Evolutionary conservation across 2,113 vertebrate genomes (phyloP), one percentile per base, ranked within the genome.

Genomic region (Psephotus haematonotus): DNA sequence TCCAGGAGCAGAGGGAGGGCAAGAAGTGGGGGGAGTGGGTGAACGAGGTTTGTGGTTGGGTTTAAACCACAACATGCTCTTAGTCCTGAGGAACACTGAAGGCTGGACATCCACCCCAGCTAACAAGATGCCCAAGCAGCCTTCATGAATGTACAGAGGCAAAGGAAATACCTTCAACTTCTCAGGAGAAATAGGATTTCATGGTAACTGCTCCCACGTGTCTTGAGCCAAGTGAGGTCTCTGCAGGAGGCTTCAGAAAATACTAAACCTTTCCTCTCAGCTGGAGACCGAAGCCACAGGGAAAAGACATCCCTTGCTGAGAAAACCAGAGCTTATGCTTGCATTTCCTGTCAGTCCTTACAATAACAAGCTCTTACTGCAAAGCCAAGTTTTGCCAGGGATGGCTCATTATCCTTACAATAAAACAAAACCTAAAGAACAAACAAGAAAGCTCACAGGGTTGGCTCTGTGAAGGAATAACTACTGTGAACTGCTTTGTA

Each of bases 251-350:
- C 43, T 90, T 86, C 27, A 50, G 57, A 83, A 95, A 94, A 81
- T 29, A 86, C 39, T 86, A 68, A 96, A 88, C 71, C 64, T 37
- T 88, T 90, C 82, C 86, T 93, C 90, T 93, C 79, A 90, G 82
- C 82, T 0, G 4, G 90, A 93, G 76, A 84, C 69, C 0, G 3
- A 93, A 96, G 76, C 90, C 92, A 84, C 75, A 81, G 75, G 82
- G 90, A 90, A 78, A 95, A 95, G 88, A 91, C 22, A 83, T 22
- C 79, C 68, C 88, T 86, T 94, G 85, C 82, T 95, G 94, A 90
- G 92, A 95, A 97, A 95, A 94, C 33, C 64, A 81, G 83, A 84
- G 77, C 87, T 93, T 84, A 88, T 0, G 1, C 76, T 90, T 64
- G 64, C 76, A 75, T 83, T 92, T 94, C 94, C 93, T 84, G 76